These are phyloP conservation scores for Hoplodrina ambigua DNA, from an alignment of 2,888 invertebrate species.

Conservation along the genomic window DNA sequence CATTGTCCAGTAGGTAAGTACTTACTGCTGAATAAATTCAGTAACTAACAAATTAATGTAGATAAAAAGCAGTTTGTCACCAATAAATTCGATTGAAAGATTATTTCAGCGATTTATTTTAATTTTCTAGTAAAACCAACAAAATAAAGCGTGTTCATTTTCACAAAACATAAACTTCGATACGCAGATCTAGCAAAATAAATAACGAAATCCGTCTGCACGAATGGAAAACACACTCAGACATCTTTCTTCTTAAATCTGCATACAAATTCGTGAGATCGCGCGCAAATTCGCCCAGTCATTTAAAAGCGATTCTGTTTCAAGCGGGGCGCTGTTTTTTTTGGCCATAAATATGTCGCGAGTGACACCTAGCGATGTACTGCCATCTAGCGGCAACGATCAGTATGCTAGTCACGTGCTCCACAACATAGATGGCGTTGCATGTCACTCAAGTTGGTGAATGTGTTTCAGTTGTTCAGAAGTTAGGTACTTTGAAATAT, in stretches of 20 bases:
- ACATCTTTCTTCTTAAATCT: constrained; percentile 87
- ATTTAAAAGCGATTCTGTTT: constrained; percentile 88
- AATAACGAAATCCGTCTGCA: constrained; percentile 82
- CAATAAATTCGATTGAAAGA: constrained; percentile 8
- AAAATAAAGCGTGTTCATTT: constrained; percentile 32
- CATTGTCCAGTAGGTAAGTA: neutral
- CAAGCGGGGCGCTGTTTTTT: constrained; percentile 83
- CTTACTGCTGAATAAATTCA: too few relatives aligned
- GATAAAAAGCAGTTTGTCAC: neutral
- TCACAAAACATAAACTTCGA: constrained; percentile 51
- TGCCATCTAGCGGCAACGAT: constrained; percentile 75
- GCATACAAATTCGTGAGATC: constrained; percentile 88
- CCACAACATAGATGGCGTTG: constrained; percentile 77
- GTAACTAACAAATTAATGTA: neutral
- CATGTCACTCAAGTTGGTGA: constrained; percentile 62
- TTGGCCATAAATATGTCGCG: constrained; percentile 84
- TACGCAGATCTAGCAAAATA: constrained; percentile 67
- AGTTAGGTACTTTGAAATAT: constrained; percentile 34
- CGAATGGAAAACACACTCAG: constrained; percentile 84
- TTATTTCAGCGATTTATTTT: constrained; percentile 19
- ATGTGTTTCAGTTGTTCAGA: constrained; percentile 19
- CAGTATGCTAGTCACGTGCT: constrained; percentile 67
- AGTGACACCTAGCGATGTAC: constrained; percentile 75
- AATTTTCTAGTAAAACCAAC: constrained; percentile 10
- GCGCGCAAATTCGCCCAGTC: constrained; percentile 87